Conservation (phyloP, 2,113 vertebrate genomes). For the Gymnarchus niloticus region DNA sequence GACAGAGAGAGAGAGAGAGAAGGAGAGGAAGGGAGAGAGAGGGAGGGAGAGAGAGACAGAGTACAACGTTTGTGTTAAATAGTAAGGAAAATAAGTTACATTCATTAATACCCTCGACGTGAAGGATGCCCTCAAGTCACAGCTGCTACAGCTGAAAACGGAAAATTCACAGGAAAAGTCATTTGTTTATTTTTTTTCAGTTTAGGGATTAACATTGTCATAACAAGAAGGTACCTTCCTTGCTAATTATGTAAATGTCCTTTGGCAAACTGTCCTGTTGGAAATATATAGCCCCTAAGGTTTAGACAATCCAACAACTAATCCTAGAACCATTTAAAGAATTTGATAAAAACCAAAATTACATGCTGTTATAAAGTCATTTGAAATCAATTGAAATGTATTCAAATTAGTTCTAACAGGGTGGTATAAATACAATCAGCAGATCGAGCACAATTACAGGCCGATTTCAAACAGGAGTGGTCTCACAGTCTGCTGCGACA, state of each 20-base stretch:
- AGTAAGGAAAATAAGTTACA: background rate
- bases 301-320: background rate
- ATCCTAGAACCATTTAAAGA: background rate
- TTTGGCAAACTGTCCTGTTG: background rate
- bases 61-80: background rate
- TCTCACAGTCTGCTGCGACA: background rate
- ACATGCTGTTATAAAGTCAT: background rate
- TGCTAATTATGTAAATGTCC: background rate
- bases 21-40: background rate
- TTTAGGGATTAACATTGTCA: background rate
- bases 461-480: background rate
- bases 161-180: background rate
- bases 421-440: conserved; percentile 31
- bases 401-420: background rate
- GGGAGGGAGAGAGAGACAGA: conserved; percentile 27
- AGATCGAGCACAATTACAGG: conserved; percentile 29
- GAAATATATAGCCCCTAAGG: background rate
- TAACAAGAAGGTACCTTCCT: background rate
- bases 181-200: background rate
- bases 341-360: background rate
- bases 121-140: background rate
- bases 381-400: background rate
- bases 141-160: background rate
- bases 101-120: background rate
- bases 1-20: background rate